phyloP scores from a whole-genome alignment of 2,888 invertebrate genomes.

The Nephrotoma flavescens region DNA sequence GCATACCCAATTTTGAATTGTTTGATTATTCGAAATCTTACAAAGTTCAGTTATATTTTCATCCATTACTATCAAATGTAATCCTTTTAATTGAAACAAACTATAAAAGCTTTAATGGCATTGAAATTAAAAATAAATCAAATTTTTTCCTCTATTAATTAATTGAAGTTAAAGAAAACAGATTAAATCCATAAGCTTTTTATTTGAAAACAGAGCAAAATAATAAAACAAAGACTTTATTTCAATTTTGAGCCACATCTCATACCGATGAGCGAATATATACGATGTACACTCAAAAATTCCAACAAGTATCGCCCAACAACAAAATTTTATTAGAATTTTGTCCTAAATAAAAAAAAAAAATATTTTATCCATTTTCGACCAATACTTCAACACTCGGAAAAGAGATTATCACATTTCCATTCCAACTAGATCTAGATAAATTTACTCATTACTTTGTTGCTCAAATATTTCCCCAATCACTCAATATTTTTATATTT shows the following conservation, averaged over 20 bases:
- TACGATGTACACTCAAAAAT: not conserved
- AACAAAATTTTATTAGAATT: not conserved
- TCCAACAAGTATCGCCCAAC: not conserved
- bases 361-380: not conserved
- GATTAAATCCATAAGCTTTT: not conserved
- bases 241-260: not conserved
- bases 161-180: not conserved
- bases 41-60: too few species aligned
- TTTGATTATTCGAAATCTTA: too few species aligned
- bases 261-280: not conserved
- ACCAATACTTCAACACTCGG: not conserved
- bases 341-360: not conserved
- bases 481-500: not conserved
- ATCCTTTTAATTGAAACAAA: not conserved
- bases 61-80: not conserved
- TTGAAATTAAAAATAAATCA: not conserved
- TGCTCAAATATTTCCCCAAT: not conserved
- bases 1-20: too few species aligned
- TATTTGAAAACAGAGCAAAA: not conserved
- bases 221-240: not conserved
- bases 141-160: not conserved
- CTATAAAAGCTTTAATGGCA: not conserved
- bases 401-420: not conserved
- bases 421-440: not conserved
- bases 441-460: not conserved